Evolutionary conservation across 2,888 invertebrate species (phyloP), one percentile per base, ranked within the genome.

Genomic region (Myathropa florea): DNA sequence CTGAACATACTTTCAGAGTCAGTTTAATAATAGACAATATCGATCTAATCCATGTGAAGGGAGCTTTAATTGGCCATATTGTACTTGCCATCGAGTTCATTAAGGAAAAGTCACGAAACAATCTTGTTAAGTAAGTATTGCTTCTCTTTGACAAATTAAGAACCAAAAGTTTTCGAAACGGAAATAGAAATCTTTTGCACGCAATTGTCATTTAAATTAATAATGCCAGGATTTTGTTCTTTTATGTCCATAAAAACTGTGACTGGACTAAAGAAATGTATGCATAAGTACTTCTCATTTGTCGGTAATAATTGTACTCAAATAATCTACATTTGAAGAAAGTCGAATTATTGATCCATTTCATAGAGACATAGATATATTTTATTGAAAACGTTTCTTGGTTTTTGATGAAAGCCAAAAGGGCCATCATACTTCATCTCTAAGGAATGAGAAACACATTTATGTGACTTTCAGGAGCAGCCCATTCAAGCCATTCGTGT

Each of bases 101-200:
- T 59, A 59, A 57, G 33, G 33, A 14, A 36, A 36, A 65, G 46
- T 21, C 65, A 76, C 75, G 59, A 67, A 76, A 57, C 28, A 36
- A 39, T 26, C 18, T 64, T 61, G 46, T 21, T 30, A 39, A 18
- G 14, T 64, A 64, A 73, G 57, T 64, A 36, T 75, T 57, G 18
- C 18, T 39, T 18, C 18, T 7, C 18, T 2, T 46, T 18, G 18
- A 18, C 46, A n/a, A 46, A 46, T 46, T 18, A 24, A 68, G 39
- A 64, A 63, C 10, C 68, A 24, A 70, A 70, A 67, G 1, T 14
- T 36, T 57, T 28, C 23, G 0, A 28, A 57, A 73, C 33, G 55
- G 26, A 23, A 33, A 36, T 65, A 55, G 59, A 57, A 65, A 65
- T n/a, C 57, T 23, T 26, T 33, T 14, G 57, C 57, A 75, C 72